phyloP scores from a whole-genome alignment of 2,888 invertebrate genomes.

The Calephelis perditalis region DNA sequence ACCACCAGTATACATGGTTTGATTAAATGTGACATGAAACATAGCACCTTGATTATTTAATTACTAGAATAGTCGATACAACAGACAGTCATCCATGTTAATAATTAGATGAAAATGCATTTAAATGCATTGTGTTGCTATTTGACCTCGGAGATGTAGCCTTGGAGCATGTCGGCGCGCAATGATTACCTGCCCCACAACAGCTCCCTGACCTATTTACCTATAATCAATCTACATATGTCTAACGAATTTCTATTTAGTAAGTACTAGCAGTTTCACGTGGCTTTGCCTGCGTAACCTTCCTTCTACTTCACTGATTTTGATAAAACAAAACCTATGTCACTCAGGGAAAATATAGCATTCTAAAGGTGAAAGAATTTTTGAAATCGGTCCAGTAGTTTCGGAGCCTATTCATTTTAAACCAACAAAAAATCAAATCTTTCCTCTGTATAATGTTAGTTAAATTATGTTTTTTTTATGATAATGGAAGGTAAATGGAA shows the following conservation, averaged over 20 bases:
- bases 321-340: too few relatives aligned
- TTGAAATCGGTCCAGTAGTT: too few relatives aligned
- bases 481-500: too few relatives aligned
- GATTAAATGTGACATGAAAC: background rate
- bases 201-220: conserved; percentile 56
- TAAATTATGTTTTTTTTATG: too few relatives aligned
- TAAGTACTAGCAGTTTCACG: too few relatives aligned
- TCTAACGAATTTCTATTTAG: background rate
- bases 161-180: conserved; percentile 45
- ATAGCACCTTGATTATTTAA: background rate
- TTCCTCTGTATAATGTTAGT: too few relatives aligned
- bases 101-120: conserved; percentile 11
- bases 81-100: background rate
- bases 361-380: too few relatives aligned
- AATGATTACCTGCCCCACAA: conserved; percentile 47
- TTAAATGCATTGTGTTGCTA: conserved; percentile 10
- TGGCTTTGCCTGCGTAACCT: too few relatives aligned
- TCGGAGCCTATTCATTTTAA: too few relatives aligned
- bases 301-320: too few relatives aligned
- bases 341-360: too few relatives aligned
- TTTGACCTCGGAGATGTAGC: conserved; percentile 37
- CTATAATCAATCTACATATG: conserved; percentile 18
- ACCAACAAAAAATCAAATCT: too few relatives aligned
- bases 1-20: background rate
- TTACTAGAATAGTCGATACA: background rate